Conservation (phyloP, 2,888 invertebrate genomes). For the Mythimna vitellina region DNA sequence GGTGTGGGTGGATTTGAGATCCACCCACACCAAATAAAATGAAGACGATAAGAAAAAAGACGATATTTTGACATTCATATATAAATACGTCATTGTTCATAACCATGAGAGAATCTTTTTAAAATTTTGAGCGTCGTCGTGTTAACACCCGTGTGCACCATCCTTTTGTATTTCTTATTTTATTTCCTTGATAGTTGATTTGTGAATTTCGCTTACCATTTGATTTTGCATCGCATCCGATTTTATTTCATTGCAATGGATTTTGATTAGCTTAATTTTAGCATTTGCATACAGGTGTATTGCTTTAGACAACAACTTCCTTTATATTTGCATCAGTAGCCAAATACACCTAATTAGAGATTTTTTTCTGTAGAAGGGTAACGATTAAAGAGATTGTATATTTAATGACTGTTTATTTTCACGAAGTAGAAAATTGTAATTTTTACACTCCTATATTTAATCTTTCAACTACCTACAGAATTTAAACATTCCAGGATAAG, state of each 20-base stretch:
- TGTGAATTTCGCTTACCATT: constrained; percentile 9
- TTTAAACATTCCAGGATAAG: background rate
- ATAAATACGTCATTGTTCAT: too few species aligned
- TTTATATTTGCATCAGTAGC: constrained; percentile 36
- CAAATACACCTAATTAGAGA: constrained; percentile 4
- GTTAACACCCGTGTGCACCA: background rate
- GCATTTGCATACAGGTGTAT: constrained; percentile 43
- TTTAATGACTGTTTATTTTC: background rate
- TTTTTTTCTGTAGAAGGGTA: background rate
- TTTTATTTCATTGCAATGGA: constrained; percentile 19
- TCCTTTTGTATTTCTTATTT: background rate
- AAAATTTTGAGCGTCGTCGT: background rate
- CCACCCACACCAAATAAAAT: too few species aligned
- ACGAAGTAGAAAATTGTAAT: background rate
- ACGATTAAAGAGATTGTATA: too few species aligned
- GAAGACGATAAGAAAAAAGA: too few species aligned
- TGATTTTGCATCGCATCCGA: constrained; percentile 12
- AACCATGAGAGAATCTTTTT: background rate
- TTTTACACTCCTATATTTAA: background rate
- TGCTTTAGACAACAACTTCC: constrained; percentile 43
- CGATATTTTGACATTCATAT: too few species aligned
- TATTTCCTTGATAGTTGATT: background rate
- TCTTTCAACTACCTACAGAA: background rate
- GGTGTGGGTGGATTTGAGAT: too few species aligned
- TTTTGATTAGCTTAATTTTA: constrained; percentile 37